Evolutionary conservation across 2,797 vertebrate genomes (phyloP).

Genomic region (Sebastes taczanowskii): DNA sequence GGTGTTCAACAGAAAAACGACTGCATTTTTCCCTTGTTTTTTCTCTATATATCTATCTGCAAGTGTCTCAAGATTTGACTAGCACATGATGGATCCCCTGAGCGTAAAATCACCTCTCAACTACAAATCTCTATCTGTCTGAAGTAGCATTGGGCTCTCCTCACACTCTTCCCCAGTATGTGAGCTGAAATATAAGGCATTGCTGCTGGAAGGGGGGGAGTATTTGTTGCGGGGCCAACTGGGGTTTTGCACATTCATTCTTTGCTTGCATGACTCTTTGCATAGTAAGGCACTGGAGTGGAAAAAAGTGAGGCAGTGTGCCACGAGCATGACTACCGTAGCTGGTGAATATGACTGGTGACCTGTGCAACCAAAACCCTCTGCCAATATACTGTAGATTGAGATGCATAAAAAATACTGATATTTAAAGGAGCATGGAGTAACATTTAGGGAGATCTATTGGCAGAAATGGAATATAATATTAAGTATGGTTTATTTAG

Average conservation of each 20-base stretch:
- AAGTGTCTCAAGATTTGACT: conserved; percentile 13
- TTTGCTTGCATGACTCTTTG: conserved; percentile 19
- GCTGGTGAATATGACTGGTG: not conserved
- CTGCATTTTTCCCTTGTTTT: not conserved
- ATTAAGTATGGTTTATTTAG: no score
- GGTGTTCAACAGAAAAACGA: not conserved
- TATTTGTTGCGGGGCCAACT: conserved; percentile 4
- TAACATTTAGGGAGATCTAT: not conserved
- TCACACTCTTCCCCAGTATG: conserved; percentile 25
- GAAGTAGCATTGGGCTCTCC: conserved; percentile 16
- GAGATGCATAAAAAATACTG: not conserved
- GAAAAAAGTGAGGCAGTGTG: not conserved
- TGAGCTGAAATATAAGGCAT: conserved; percentile 9
- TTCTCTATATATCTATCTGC: not conserved
- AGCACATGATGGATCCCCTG: conserved; percentile 15
- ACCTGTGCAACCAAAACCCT: not conserved
- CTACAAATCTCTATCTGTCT: conserved; percentile 35
- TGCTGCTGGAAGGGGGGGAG: not conserved
- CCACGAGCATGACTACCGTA: not conserved
- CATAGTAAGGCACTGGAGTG: not conserved
- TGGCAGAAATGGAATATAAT: no score
- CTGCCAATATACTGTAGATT: not conserved
- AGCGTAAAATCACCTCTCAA: conserved; percentile 39
- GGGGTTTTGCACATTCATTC: conserved; percentile 20
- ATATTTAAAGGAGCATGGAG: not conserved